Base-by-base conservation (phyloP, 30 jellyfish, hydroid and myxozoan species). In the Aurelia sp. region DNA sequence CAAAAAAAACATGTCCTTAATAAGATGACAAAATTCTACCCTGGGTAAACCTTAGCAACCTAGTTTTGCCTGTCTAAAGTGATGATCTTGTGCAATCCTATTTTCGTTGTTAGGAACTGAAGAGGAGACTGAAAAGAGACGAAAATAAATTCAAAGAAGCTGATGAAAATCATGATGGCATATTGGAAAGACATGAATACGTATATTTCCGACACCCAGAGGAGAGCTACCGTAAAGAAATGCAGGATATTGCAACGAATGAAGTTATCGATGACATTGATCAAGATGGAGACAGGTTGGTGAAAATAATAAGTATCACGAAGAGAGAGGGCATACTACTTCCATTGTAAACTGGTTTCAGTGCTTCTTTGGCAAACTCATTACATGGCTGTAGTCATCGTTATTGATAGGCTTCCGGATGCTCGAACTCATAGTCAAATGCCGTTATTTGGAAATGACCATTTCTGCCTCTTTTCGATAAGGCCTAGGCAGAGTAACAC, bases 151-250 rank as follows among this genome's bases (percentile, higher is more conserved):
- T 94, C 83, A 65, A 65, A 18, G 63, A 52, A 19, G 88, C 99
- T 35, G 99, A 94, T 55, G 83, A 73, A 44, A 80, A 94, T 40
- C 63, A 74, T 0, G 96, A 89, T 66, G 97, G 97, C 24, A n/a
- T 73, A 18, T 83, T 94, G 12, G 93, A 74, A 47, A 89, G 95
- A 40, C 95, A 94, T 11, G 99, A 94, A 53, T 94, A 68, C 61
- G 96, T 89, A 9, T 88, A 82, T 59, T 94, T 94, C 69, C 99
- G 99, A 18, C 99, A 94, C 76, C 99, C 99, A 41, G 99, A 94
- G 74, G 99, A 94, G 33, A 94, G 99, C 82, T 58, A 18, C 51
- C 85, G 84, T 51, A 44, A 19, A 40, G 82, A 11, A 11, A 55
- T 94, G 66, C 90, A 89, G 22, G 90, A 89, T 16, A 84, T 94